Base-by-base conservation (phyloP, 2,113 vertebrate species). In the Cyrtonyx montezumae region DNA sequence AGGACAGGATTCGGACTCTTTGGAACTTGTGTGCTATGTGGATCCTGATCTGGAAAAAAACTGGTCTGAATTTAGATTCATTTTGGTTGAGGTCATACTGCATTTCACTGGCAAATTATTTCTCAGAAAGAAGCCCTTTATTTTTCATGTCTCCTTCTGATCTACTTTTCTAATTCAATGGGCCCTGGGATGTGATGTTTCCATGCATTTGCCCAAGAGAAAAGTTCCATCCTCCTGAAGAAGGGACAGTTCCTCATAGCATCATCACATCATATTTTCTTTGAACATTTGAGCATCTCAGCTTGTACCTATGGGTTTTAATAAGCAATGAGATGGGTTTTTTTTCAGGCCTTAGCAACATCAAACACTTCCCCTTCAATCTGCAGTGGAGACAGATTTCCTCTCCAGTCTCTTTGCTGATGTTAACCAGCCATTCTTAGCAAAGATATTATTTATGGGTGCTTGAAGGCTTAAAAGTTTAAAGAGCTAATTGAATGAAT, bases 401-500 rank as follows among this genome's bases (percentile, higher is more conserved):
- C 46, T 69, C 69, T 79, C 51, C 78, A 75, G 9, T 11, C 13
- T 43, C 88, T 73, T 49, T 73, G 67, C 75, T 92, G 84, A 67
- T 79, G 36, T 25, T 42, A 92, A 91, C 53, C 21, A 74, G 9
- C n/a, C 59, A 3, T 91, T 84, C 91, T 83, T 74, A 91, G 43
- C 71, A 89, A 84, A 92, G 75, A 79, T 91, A 67, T 92, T 67
- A 65, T 85, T 92, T 77, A 43, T 42, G 84, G 79, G 55, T 89
- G 59, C 75, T 93, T 77, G 84, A 87, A 91, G 70, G 91, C 91
- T 96, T 95, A 96, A 95, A 83, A 90, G 90, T 90, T 94, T 96
- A 93, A 17, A 51, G 55, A 88, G 65, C 71, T 67, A 49, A 37
- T 55, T 94, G 82, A 96, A 95, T 91, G 82, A 96, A 95, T 91